phyloP scores from a whole-genome alignment of 30 jellyfish, hydroid and myxozoan species.

The Aurelia coerulea region DNA sequence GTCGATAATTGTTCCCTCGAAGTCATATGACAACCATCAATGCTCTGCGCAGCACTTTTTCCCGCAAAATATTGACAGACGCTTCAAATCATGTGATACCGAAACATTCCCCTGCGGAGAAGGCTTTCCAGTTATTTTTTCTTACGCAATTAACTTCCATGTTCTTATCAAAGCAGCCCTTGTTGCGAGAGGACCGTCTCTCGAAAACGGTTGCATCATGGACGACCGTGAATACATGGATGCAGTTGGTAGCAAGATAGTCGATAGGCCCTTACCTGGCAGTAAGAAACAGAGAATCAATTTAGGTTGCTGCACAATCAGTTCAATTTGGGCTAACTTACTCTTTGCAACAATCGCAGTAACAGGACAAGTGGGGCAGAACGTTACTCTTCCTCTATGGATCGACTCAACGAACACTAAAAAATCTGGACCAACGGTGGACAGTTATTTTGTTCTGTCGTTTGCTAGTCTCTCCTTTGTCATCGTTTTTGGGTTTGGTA shows the following conservation, averaged over 20 bases:
- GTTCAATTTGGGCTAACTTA: constrained; percentile 40
- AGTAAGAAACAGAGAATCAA: background rate
- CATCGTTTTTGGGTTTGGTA: constrained; percentile 36
- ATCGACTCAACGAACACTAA: constrained; percentile 17
- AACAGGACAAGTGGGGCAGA: constrained; percentile 50
- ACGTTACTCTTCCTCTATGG: constrained; percentile 44
- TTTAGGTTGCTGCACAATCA: constrained; percentile 12
- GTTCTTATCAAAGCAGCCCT: too few relatives aligned
- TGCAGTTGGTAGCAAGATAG: background rate
- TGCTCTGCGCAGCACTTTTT: too few relatives aligned
- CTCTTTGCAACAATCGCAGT: constrained; percentile 18
- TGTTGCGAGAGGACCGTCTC: too few relatives aligned
- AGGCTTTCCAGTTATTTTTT: too few relatives aligned
- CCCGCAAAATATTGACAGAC: too few relatives aligned
- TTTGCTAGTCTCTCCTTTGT: constrained; percentile 48
- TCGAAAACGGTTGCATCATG: background rate
- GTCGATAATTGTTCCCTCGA: too few relatives aligned
- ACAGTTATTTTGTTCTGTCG: constrained; percentile 49
- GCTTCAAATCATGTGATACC: too few relatives aligned
- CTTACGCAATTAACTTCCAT: too few relatives aligned
- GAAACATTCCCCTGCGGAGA: too few relatives aligned
- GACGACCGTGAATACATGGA: background rate
- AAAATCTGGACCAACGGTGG: constrained; percentile 21
- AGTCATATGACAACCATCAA: too few relatives aligned
- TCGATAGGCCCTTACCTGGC: background rate